A percentile compares a stretch with the other conserved stretches of the same genome.
Evolutionary conservation across 2,888 invertebrate species (phyloP).

Genomic region (Aporophyla lueneburgensis): DNA sequence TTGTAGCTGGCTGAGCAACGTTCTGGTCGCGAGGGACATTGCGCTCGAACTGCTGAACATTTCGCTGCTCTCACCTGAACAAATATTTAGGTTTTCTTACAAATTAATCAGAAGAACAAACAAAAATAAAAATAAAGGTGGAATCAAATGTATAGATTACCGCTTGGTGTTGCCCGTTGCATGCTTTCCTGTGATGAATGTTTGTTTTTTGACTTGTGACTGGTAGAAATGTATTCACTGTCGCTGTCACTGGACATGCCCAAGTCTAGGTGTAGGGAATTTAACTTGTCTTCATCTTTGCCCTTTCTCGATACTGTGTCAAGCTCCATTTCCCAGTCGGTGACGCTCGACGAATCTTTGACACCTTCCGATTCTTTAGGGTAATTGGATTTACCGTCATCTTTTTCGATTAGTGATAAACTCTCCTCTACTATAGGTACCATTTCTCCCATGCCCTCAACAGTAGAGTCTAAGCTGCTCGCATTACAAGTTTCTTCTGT

Average conservation of each 20-base stretch:
- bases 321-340: conserved; percentile 92
- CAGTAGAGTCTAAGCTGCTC: conserved; percentile 85
- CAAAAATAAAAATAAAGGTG: conserved; percentile 67
- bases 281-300: conserved; percentile 86
- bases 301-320: conserved; percentile 88
- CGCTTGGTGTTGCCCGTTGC: conserved; percentile 81
- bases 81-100: conserved; percentile 71
- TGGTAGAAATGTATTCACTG: conserved; percentile 83
- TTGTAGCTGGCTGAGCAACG: conserved; percentile 89
- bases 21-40: conserved; percentile 85
- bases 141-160: conserved; percentile 76
- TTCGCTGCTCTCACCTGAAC: conserved; percentile 86
- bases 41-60: conserved; percentile 83
- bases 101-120: conserved; percentile 71
- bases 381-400: conserved; percentile 76
- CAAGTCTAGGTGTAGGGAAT: conserved; percentile 86
- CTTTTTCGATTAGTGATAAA: conserved; percentile 78
- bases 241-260: conserved; percentile 90
- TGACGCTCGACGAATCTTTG: conserved; percentile 85
- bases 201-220: conserved; percentile 79
- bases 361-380: conserved; percentile 79
- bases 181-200: conserved; percentile 79
- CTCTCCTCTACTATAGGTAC: conserved; percentile 78
- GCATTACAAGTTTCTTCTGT: conserved; percentile 84
- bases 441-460: conserved; percentile 83